Percentiles rank a stretch among this genome's conserved stretches.
phyloP scores from a whole-genome alignment of 1,140 invertebrate species.

The Plodia interpunctella region DNA sequence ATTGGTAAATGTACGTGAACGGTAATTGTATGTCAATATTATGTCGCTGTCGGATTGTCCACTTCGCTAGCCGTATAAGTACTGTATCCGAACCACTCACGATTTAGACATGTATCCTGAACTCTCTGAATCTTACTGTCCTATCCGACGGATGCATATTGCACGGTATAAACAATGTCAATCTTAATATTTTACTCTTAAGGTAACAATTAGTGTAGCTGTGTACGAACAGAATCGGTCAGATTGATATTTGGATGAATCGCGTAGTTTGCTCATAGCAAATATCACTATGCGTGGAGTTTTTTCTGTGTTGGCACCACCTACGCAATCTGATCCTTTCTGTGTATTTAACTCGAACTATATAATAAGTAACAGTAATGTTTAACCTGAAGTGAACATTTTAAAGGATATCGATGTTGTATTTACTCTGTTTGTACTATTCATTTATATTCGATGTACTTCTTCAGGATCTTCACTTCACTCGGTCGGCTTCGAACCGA shows the following conservation, averaged over 20 bases:
- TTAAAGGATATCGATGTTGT: constrained; percentile 42
- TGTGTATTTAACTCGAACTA: constrained; percentile 34
- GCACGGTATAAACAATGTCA: constrained; percentile 53
- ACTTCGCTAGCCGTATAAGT: constrained; percentile 35
- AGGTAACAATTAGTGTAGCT: constrained; percentile 49
- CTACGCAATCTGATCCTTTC: constrained; percentile 42
- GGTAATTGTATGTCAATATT: constrained; percentile 35
- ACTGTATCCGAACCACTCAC: constrained; percentile 49
- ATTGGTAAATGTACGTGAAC: constrained; percentile 36
- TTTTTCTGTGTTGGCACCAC: neutral
- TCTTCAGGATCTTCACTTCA: constrained; percentile 25
- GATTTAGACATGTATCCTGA: constrained; percentile 26
- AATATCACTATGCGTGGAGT: neutral
- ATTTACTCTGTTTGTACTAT: constrained; percentile 19
- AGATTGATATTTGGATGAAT: constrained; percentile 26
- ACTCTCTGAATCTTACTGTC: constrained; percentile 19
- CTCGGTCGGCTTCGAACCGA: constrained; percentile 20
- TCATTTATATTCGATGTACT: constrained; percentile 30
- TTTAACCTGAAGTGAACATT: constrained; percentile 28
- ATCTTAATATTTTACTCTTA: constrained; percentile 53
- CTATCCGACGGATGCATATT: constrained; percentile 27
- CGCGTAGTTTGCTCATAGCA: neutral
- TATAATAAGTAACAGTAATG: constrained; percentile 43
- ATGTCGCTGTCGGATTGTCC: constrained; percentile 53
- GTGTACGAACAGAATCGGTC: constrained; percentile 38